Evolutionary conservation across 2,113 vertebrate genomes (phyloP).

Genomic region (Rhineura floridana): DNA sequence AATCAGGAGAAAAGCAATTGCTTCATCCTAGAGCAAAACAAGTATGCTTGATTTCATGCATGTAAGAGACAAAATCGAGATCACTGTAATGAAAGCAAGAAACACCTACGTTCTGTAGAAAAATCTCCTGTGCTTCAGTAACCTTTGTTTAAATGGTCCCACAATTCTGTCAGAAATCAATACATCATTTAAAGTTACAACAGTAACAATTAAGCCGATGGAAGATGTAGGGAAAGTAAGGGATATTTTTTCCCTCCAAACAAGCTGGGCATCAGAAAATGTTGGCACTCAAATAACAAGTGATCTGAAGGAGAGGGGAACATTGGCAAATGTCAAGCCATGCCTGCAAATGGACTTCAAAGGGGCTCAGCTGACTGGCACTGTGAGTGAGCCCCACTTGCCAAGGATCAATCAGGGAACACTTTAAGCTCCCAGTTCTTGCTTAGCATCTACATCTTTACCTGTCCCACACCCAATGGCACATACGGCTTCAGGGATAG

Average conservation of each 20-base stretch:
- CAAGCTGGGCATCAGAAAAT: slow-evolving; percentile 59
- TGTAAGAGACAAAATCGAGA: slow-evolving; percentile 9
- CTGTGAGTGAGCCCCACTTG: too few species aligned
- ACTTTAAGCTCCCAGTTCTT: too few species aligned
- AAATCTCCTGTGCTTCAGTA: slow-evolving; percentile 25
- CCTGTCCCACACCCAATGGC: too few species aligned
- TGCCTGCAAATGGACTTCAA: too few species aligned
- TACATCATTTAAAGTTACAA: slow-evolving; percentile 63
- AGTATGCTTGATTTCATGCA: slow-evolving; percentile 31
- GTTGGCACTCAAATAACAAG: slow-evolving; percentile 50
- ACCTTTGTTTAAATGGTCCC: slow-evolving; percentile 26
- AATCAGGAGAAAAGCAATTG: slow-evolving; percentile 23
- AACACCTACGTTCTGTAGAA: slow-evolving; percentile 30
- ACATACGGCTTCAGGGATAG: too few species aligned
- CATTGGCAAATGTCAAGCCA: background rate
- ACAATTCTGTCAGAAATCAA: slow-evolving; percentile 44
- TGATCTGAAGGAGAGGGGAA: slow-evolving; percentile 46
- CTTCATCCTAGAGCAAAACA: slow-evolving; percentile 13
- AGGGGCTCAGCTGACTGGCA: too few species aligned
- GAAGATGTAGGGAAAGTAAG: slow-evolving; percentile 46
- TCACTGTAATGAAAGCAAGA: slow-evolving; percentile 34
- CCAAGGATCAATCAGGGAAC: too few species aligned
- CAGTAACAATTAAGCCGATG: slow-evolving; percentile 50
- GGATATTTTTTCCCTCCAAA: slow-evolving; percentile 36
- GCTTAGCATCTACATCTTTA: too few species aligned